These are phyloP conservation scores for Episyrphus balteatus DNA, from an alignment of 1,140 invertebrate genomes.

Conservation along the genomic window DNA sequence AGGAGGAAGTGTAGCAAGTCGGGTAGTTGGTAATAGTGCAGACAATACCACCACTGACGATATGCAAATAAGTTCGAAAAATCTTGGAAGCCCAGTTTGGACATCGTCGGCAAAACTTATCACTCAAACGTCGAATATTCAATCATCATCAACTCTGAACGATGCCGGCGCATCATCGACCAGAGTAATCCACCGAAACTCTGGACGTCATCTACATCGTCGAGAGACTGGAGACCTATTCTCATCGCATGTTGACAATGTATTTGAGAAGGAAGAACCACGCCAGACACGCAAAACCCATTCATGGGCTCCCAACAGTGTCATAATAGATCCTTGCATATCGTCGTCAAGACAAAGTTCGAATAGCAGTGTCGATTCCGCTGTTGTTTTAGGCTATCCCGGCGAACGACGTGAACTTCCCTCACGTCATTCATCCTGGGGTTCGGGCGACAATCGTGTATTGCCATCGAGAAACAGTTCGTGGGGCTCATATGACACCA, in stretches of 20 bases:
- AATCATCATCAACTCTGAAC: neutral
- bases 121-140: constrained; percentile 24
- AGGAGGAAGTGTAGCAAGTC: constrained; percentile 12
- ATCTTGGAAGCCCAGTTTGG: constrained; percentile 39
- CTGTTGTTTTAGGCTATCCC: constrained; percentile 40
- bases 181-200: neutral
- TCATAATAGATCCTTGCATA: constrained; percentile 16
- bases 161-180: neutral
- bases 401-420: constrained; percentile 43
- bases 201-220: constrained; percentile 11
- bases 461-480: constrained; percentile 59
- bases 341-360: constrained; percentile 37
- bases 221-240: constrained; percentile 47
- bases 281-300: constrained; percentile 29
- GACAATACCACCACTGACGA: neutral
- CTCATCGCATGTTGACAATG: constrained; percentile 56
- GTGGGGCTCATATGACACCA: constrained; percentile 61
- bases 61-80: constrained; percentile 1
- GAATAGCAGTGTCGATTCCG: constrained; percentile 48
- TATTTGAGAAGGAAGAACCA: constrained; percentile 55
- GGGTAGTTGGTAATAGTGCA: neutral
- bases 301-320: constrained; percentile 29
- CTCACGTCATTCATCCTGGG: constrained; percentile 75
- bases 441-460: constrained; percentile 55
- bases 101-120: constrained; percentile 38